A percentile compares a stretch with the other conserved stretches of the same genome.
Evolutionary conservation across 2,797 vertebrate genomes (phyloP).

Genomic region (Astyanax mexicanus): DNA sequence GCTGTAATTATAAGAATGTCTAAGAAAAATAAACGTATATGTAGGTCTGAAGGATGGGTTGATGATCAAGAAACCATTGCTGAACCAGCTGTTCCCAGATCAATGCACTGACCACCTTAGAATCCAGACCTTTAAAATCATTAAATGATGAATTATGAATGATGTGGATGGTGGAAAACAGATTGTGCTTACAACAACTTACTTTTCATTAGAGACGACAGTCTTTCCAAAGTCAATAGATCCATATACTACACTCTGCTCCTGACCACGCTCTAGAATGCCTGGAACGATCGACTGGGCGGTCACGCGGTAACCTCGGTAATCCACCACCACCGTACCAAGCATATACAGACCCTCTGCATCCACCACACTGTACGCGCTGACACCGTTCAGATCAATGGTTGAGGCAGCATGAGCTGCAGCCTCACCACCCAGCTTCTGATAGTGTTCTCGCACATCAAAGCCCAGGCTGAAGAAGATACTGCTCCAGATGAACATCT

Average conservation of each 20-base stretch:
- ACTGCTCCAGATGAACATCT: conserved; percentile 98
- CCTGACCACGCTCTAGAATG: conserved; percentile 92
- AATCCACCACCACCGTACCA: conserved; percentile 92
- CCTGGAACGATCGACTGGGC: conserved; percentile 94
- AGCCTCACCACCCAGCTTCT: conserved; percentile 88
- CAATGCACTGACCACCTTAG: too few species aligned
- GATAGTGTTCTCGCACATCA: conserved; percentile 91
- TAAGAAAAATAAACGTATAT: too few species aligned
- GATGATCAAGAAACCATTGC: too few species aligned
- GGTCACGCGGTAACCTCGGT: conserved; percentile 90
- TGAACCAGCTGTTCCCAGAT: too few species aligned
- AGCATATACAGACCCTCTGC: conserved; percentile 89
- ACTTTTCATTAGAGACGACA: conserved; percentile 68
- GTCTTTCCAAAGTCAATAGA: conserved; percentile 95
- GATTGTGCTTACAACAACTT: conserved; percentile 6
- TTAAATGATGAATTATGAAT: too few species aligned
- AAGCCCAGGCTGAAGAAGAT: conserved; percentile 96
- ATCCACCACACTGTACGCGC: conserved; percentile 88
- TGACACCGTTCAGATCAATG: conserved; percentile 90
- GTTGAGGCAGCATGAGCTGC: conserved; percentile 90
- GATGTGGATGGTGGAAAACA: neutral
- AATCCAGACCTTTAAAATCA: too few species aligned
- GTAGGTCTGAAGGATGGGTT: too few species aligned
- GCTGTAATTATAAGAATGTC: too few species aligned
- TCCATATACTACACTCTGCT: conserved; percentile 92